These are phyloP conservation scores for Pluvialis apricaria DNA, from an alignment of 2,113 vertebrate genomes.

Conservation along the genomic window DNA sequence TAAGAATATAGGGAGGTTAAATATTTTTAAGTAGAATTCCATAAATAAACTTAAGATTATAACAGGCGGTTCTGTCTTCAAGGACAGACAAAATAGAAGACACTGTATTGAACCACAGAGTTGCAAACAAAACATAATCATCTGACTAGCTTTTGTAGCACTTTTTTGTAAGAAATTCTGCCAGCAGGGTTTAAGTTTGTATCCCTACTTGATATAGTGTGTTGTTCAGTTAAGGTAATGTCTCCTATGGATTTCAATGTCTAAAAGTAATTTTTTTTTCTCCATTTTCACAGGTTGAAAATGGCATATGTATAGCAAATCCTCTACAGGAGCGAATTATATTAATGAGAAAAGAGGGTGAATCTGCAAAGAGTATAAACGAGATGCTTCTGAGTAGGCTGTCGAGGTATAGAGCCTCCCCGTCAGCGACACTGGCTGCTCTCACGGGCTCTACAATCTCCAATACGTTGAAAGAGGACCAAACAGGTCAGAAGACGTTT, in stretches of 20 bases:
- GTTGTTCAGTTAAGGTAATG: neutral
- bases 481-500: slow-evolving; percentile 81
- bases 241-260: neutral
- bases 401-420: slow-evolving; percentile 93
- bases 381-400: slow-evolving; percentile 97
- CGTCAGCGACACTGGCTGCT: slow-evolving; percentile 93
- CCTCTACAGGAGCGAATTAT: slow-evolving; percentile 93
- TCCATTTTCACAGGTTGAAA: slow-evolving; percentile 77
- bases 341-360: slow-evolving; percentile 94
- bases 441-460: slow-evolving; percentile 96
- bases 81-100: neutral
- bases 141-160: neutral
- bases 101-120: neutral
- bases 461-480: slow-evolving; percentile 96
- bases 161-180: neutral
- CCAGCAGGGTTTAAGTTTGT: neutral
- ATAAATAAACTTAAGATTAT: neutral
- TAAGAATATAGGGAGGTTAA: neutral
- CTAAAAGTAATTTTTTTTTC: neutral
- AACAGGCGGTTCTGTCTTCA: neutral
- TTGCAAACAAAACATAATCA: neutral
- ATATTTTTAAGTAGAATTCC: neutral
- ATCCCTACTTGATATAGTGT: neutral
- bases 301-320: slow-evolving; percentile 83
- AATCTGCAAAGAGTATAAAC: slow-evolving; percentile 98